phyloP scores from a whole-genome alignment of 2,113 vertebrate species.

The Nestor notabilis region DNA sequence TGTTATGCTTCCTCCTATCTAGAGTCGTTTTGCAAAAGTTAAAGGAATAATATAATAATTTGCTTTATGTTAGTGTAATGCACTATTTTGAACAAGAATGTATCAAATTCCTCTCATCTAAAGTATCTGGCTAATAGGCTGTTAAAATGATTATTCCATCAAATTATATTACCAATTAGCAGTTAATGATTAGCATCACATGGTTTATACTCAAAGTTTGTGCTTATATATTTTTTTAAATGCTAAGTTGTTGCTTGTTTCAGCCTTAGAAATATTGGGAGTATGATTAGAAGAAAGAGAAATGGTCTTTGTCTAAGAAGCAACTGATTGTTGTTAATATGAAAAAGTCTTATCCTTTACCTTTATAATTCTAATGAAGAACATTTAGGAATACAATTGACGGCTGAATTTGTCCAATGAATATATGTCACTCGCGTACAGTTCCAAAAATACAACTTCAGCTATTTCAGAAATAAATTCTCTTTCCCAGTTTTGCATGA shows the following conservation, averaged over 20 bases:
- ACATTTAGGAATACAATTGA: neutral
- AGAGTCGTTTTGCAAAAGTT: neutral
- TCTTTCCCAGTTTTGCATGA: conserved; percentile 45
- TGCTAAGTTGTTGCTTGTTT: neutral
- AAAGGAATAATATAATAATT: neutral
- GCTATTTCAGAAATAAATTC: conserved; percentile 59
- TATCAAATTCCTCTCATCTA: neutral
- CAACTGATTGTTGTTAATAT: neutral
- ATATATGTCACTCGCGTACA: conserved; percentile 25
- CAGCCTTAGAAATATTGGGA: neutral
- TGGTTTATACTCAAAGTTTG: neutral
- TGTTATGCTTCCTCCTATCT: neutral
- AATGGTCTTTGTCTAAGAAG: conserved; percentile 11
- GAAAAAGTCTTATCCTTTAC: neutral
- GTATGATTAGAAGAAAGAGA: neutral
- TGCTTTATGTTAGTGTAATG: neutral
- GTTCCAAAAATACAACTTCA: conserved; percentile 27
- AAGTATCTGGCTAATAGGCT: neutral
- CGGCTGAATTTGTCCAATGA: neutral
- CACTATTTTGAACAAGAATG: neutral
- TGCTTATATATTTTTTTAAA: neutral
- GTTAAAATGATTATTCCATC: neutral
- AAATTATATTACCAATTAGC: neutral
- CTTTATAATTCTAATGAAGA: conserved; percentile 39
- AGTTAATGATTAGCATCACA: neutral